Base-by-base conservation (phyloP, 2,797 vertebrate species). In the Loriculus beryllinus region DNA sequence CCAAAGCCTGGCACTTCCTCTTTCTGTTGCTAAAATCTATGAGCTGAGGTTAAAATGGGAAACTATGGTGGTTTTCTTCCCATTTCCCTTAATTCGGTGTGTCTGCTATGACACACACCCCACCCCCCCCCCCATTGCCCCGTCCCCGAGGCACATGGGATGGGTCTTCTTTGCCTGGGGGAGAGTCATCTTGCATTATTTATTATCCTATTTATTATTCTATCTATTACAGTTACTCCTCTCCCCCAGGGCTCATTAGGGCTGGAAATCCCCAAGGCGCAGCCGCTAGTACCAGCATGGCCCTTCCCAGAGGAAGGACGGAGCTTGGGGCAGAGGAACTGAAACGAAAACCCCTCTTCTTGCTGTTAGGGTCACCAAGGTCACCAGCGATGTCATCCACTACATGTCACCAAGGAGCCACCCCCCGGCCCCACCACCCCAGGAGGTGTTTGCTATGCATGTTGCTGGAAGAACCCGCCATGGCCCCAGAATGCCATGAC, bases 161-260 rank as follows among this genome's bases (percentile, higher is more conserved):
- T 8, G 2, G 15, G 20, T 54, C 20, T 20, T 54, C 14, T 45
- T 39, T 8, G 20, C 14, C 14, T 10, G 48, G 28, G 26, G 6
- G 12, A 12, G 43, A 17, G 9, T 8, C 2, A 1, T 3, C 9
- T 5, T 1, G 0, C 4, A 1, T 7, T 64, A 39, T 39, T 13
- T 57, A 42, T 35, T 52, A 14, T 26, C 23, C 22, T 17, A 29
- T 63, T 22, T 17, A 6, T 12, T 10, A 17, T 21, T 18, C 6
- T 10, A 12, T 54, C 35, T 45, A 35, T 47, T 40, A 40, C 75
- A 13, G 7, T n/a, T 49, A 7, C 4, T 37, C 14, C 19, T 2
- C 14, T 3, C 1, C 0, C 2, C 8, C 22, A 6, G 23, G 16
- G 20, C 15, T 64, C 21, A 5, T 3, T 11, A 11, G 1, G 2